A percentile compares a stretch with the other conserved stretches of the same genome.
Conservation (phyloP, 35 echinoderm and acorn worm species). For the Patiria miniata region DNA sequence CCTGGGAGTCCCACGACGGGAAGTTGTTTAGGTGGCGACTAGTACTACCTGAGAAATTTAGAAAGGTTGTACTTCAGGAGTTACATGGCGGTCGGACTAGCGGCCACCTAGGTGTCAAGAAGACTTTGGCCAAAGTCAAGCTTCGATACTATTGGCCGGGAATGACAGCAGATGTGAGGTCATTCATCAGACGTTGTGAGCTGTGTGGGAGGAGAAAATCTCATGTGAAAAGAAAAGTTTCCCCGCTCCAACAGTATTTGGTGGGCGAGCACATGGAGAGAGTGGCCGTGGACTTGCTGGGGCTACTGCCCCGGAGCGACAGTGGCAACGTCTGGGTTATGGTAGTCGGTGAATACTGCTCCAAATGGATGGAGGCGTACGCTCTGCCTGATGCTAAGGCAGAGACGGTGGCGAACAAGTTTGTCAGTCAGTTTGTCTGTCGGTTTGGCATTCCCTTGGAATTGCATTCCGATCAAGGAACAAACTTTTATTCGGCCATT, state of each 20-base stretch:
- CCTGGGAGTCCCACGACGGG: conserved; percentile 1
- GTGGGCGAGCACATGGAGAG: conserved; percentile 29
- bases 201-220: conserved; percentile 50
- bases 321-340: conserved; percentile 27
- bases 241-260: neutral
- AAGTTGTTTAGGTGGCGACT: neutral
- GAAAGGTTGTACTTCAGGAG: neutral
- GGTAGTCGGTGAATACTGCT: conserved; percentile 27
- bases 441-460: neutral
- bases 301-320: conserved; percentile 17
- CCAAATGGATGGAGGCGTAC: conserved; percentile 45
- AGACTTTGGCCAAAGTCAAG: conserved; percentile 11
- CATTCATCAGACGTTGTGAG: neutral
- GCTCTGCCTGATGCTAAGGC: conserved; percentile 38
- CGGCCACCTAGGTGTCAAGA: neutral
- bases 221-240: neutral
- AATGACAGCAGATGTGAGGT: conserved; percentile 20
- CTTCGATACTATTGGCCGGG: conserved; percentile 2
- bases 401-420: conserved; percentile 40
- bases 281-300: conserved; percentile 26
- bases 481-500: neutral
- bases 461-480: conserved; percentile 23
- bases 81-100: conserved; percentile 12
- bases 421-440: conserved; percentile 47
- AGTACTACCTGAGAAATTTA: neutral